Evolutionary conservation across 1,140 invertebrate species (phyloP), one percentile per base, ranked within the genome.

Genomic region (Orchesella cincta): DNA sequence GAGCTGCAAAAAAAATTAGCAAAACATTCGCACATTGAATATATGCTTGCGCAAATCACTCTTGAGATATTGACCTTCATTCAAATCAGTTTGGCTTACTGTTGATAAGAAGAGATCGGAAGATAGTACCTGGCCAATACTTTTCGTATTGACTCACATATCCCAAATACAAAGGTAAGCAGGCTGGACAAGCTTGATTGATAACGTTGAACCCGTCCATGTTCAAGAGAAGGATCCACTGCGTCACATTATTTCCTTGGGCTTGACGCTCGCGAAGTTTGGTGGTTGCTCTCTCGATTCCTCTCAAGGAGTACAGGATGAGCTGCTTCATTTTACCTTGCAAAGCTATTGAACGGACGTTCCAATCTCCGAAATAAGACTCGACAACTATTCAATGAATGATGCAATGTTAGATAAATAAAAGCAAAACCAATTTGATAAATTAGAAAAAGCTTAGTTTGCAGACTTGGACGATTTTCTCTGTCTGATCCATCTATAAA

Each of bases 141-240:
- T 31, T 29, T 8, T 67, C 62, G 29, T 67, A 57, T 67, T 67
- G 28, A 31, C 23, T 67, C 2, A 18, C 29, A 67, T 31, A 67
- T 31, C 23, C 23, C 8, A 67, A 31, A n/a, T 67, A 67, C 39
- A 62, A 62, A 62, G 8, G 26, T 33, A 67, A 46, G 20, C 62
- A 67, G 8, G 62, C 31, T 67, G 62, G 62, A 31, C 62, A 67
- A 14, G 29, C 62, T 18, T 67, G 62, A 2, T 67, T 23, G 2
- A 33, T 67, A 2, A 67, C 26, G n/a, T 33, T 67, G 29, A 67
- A 67, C 1, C 62, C 62, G 26, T 67, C 62, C 26, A 31, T 29
- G 29, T 67, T 67, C 23, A 23, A 67, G 1, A 67, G 14, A 31
- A 67, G 23, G 31, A 67, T 67, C 62, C 62, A 67, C n/a, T 67